Evolutionary conservation across 92 coral and sea anemone genomes (phyloP).

Genomic region (Desmophyllum pertusum): DNA sequence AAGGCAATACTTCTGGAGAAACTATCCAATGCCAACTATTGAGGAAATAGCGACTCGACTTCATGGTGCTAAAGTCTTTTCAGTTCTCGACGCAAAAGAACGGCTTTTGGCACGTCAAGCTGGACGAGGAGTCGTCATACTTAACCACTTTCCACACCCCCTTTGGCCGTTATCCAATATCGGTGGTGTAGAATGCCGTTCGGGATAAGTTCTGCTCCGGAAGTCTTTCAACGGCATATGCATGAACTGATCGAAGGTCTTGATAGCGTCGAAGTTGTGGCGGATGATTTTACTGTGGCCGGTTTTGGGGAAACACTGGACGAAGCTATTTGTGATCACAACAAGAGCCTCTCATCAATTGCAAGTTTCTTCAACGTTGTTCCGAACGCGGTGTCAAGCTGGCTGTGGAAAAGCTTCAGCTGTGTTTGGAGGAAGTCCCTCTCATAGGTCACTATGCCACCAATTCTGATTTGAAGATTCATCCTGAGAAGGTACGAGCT

Average conservation of each 20-base stretch:
- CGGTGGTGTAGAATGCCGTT: constrained; percentile 7
- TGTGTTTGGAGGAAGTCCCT: not conserved
- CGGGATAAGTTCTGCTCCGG: not conserved
- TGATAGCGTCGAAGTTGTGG: not conserved
- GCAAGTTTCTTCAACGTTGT: not conserved
- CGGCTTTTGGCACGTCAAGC: constrained; percentile 13
- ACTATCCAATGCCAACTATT: constrained; percentile 45
- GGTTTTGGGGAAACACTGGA: not conserved
- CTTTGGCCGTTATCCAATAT: constrained; percentile 5
- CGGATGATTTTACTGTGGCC: not conserved
- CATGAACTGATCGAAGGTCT: constrained; percentile 9
- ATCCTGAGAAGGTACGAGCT: not conserved
- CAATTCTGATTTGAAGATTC: not conserved
- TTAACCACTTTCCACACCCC: not conserved
- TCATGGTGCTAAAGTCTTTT: constrained; percentile 1
- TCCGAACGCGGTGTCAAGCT: not conserved
- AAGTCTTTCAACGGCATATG: constrained; percentile 1
- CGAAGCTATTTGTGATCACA: not conserved
- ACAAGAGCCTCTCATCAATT: not conserved
- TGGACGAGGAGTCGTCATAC: not conserved
- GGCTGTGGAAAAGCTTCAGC: not conserved
- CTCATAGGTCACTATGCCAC: constrained; percentile 4
- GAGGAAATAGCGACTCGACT: constrained; percentile 38
- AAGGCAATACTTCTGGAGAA: constrained; percentile 36
- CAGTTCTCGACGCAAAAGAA: constrained; percentile 1